phyloP scores from a whole-genome alignment of 2,113 vertebrate genomes.

The Carassius auratus region DNA sequence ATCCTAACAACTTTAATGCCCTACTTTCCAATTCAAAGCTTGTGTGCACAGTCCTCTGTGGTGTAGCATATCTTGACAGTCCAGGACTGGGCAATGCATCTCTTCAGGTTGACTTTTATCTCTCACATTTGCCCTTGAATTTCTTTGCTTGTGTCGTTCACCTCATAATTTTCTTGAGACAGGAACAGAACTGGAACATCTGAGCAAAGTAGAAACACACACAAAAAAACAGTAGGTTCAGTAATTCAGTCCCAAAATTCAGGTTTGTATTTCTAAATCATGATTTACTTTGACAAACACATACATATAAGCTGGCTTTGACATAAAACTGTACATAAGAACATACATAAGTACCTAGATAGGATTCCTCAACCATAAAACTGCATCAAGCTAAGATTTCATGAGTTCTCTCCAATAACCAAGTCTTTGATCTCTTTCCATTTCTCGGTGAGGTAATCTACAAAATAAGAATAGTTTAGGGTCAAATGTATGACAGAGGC shows the following conservation, averaged over 20 bases:
- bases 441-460: neutral
- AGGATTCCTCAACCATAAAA: neutral
- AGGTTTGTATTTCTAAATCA: neutral
- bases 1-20: slow-evolving; percentile 25
- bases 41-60: neutral
- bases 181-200: slow-evolving; percentile 29
- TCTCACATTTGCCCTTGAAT: slow-evolving; percentile 38
- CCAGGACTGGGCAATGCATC: slow-evolving; percentile 41
- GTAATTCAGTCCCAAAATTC: neutral
- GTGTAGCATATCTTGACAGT: slow-evolving; percentile 14
- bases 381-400: neutral
- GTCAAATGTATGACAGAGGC: neutral
- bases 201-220: slow-evolving; percentile 1
- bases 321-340: too few relatives aligned
- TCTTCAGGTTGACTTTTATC: slow-evolving; percentile 60
- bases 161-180: slow-evolving; percentile 24
- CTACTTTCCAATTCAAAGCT: slow-evolving; percentile 24
- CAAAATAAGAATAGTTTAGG: neutral
- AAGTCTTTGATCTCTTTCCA: neutral
- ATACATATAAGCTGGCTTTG: neutral
- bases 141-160: slow-evolving; percentile 10
- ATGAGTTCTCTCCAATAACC: neutral
- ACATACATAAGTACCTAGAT: neutral
- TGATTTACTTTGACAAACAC: neutral
- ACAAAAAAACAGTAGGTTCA: slow-evolving; percentile 3